Conservation (phyloP, 1,140 invertebrate genomes). For the Lasioglossum albipes region DNA sequence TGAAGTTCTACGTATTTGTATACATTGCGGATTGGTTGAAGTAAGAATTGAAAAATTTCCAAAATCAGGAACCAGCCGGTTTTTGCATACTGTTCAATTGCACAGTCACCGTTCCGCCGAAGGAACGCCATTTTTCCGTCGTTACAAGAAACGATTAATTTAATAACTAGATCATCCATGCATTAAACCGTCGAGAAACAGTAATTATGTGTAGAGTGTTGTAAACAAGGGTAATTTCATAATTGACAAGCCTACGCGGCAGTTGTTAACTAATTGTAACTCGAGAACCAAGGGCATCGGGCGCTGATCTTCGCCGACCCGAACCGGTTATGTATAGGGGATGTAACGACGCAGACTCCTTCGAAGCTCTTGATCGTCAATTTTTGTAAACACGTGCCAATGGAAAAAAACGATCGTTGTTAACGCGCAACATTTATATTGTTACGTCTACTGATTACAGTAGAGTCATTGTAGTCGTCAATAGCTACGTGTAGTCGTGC, state of each 20-base stretch:
- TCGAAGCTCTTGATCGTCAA: fast-evolving
- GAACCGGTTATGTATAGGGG: background rate
- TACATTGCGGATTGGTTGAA: no score
- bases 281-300: constrained; percentile 41
- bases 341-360: background rate
- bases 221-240: constrained; percentile 73
- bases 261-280: constrained; percentile 71
- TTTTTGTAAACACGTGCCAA: background rate
- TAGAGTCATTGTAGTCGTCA: background rate
- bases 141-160: constrained; percentile 27
- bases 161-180: constrained; percentile 44
- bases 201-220: constrained; percentile 59
- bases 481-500: background rate
- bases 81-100: no score
- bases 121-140: constrained; percentile 1
- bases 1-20: no score
- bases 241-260: constrained; percentile 71
- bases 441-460: background rate
- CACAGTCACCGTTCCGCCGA: background rate
- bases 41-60: no score
- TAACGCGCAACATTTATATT: background rate
- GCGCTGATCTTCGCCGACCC: constrained; percentile 17
- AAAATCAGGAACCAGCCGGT: no score
- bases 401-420: background rate
- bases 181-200: constrained; percentile 45